A percentile compares a stretch with the other conserved stretches of the same genome.
Conservation (phyloP, 2,888 invertebrate species). For the Aspidapion aeneum region DNA sequence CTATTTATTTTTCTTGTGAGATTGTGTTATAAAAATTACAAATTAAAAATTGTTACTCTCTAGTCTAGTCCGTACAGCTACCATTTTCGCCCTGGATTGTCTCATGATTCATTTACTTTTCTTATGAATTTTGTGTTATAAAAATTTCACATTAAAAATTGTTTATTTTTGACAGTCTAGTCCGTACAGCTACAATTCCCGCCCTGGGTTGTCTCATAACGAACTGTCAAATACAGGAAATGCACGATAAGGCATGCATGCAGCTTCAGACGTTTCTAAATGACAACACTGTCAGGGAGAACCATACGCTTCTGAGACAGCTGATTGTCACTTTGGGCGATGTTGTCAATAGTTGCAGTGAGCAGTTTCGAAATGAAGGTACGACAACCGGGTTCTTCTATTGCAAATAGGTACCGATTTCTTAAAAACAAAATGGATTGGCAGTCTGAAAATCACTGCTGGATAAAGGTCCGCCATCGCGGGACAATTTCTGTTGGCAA, state of each 20-base stretch:
- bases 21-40: no score
- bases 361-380: conserved; percentile 61
- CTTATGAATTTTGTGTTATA: no score
- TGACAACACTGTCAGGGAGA: conserved; percentile 45
- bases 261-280: conserved; percentile 48
- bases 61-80: no score
- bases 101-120: not conserved
- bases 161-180: conserved; percentile 41
- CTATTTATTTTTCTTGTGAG: no score
- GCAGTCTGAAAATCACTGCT: no score
- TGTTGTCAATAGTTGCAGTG: conserved; percentile 57
- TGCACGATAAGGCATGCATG: conserved; percentile 56
- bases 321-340: conserved; percentile 59
- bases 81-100: not conserved
- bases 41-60: no score
- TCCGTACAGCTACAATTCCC: conserved; percentile 60
- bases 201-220: conserved; percentile 59
- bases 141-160: not conserved
- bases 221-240: conserved; percentile 49
- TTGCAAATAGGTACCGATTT: no score
- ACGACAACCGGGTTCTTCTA: conserved; percentile 35
- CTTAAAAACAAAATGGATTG: no score
- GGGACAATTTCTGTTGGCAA: no score
- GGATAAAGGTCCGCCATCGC: no score
- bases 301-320: conserved; percentile 53